phyloP scores from a whole-genome alignment of 2,797 vertebrate genomes.

The Chaenodraco wilsoni region DNA sequence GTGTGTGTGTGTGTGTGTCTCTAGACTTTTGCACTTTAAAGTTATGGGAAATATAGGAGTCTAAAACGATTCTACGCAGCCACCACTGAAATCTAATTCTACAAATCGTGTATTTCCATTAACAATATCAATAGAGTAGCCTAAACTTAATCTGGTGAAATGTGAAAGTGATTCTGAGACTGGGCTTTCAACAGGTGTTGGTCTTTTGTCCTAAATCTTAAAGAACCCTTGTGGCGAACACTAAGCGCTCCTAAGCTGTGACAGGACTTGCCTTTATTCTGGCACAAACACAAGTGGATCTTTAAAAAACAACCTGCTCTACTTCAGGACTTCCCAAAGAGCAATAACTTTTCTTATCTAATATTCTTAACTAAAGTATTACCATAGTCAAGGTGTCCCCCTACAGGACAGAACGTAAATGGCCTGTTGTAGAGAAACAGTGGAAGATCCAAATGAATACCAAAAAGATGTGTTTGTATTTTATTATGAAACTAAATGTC shows the following conservation, averaged over 20 bases:
- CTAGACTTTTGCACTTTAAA: no score
- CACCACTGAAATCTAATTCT: no score
- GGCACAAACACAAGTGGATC: conserved; percentile 2
- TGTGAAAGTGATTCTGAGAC: not conserved
- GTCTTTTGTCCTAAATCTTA: not conserved
- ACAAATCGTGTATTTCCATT: no score
- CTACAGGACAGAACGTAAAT: conserved; percentile 9
- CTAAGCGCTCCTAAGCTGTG: not conserved
- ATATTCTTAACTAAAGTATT: not conserved
- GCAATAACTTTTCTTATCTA: not conserved
- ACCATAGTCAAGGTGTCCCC: conserved; percentile 22
- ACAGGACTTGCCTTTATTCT: conserved; percentile 1
- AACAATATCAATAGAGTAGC: no score
- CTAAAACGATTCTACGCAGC: no score
- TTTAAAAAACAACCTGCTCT: not conserved
- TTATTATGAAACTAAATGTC: not conserved
- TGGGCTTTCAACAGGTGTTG: not conserved
- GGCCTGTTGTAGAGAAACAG: no score
- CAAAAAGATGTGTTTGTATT: not conserved
- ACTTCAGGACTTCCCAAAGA: not conserved
- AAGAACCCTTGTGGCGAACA: not conserved
- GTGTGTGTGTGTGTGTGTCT: no score
- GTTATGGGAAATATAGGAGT: no score
- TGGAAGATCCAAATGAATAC: not conserved
- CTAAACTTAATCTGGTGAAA: no score